These are phyloP conservation scores for Candidula unifasciata DNA, from an alignment of 2,888 invertebrate species.

Conservation along the genomic window DNA sequence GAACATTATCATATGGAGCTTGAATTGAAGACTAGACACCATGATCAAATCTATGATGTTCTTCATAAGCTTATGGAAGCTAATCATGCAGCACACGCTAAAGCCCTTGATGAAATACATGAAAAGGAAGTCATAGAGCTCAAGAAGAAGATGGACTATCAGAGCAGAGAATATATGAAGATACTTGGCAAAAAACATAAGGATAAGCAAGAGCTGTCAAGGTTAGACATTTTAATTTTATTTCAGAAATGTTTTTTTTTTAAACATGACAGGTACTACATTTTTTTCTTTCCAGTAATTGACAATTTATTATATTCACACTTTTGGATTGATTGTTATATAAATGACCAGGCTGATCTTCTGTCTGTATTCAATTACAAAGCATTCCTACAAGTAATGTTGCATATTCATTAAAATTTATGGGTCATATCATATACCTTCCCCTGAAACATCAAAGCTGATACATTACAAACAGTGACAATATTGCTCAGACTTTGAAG, in stretches of 20 bases:
- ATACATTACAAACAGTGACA: too few species aligned
- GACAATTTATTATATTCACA: too few species aligned
- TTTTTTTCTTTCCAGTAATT: too few species aligned
- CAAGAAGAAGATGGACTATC: slow-evolving; percentile 88
- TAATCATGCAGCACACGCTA: slow-evolving; percentile 64
- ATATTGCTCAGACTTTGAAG: too few species aligned
- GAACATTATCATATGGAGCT: slow-evolving; percentile 86
- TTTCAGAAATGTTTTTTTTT: not conserved
- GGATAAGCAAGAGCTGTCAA: slow-evolving; percentile 90
- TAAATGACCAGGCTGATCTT: not conserved
- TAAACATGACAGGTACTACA: too few species aligned
- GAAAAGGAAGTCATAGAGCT: slow-evolving; percentile 77
- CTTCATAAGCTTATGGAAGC: slow-evolving; percentile 64
- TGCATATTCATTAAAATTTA: too few species aligned
- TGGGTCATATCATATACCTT: too few species aligned
- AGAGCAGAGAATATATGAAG: slow-evolving; percentile 92
- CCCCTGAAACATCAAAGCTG: too few species aligned
- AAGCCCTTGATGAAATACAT: slow-evolving; percentile 79
- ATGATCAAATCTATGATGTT: slow-evolving; percentile 82
- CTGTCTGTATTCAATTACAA: not conserved
- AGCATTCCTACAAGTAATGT: too few species aligned
- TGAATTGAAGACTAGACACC: slow-evolving; percentile 89
- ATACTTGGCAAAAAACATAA: slow-evolving; percentile 90
- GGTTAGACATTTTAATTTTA: slow-evolving; percentile 65
- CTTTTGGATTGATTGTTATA: not conserved